These are phyloP conservation scores for Adrianichthys oophorus DNA, from an alignment of 2,797 vertebrate species.

Conservation along the genomic window DNA sequence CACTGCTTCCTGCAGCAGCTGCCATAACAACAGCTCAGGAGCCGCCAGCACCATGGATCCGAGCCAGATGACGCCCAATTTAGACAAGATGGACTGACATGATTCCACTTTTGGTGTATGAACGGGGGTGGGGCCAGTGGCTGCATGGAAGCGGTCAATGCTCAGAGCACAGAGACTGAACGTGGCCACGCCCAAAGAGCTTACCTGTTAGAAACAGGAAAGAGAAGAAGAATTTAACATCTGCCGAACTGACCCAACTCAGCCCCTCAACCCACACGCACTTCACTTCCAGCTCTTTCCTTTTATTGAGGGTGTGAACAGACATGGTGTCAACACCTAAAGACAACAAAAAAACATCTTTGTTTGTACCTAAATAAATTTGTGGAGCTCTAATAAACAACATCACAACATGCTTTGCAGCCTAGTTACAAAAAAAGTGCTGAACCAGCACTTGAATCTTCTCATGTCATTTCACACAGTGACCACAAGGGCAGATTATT, in stretches of 20 bases:
- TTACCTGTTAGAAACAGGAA: conserved; percentile 77
- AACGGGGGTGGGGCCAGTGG: conserved; percentile 81
- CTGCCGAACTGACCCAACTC: not conserved
- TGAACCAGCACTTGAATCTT: too few relatives aligned
- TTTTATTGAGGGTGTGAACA: too few relatives aligned
- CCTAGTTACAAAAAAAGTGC: too few relatives aligned
- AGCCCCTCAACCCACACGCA: not conserved
- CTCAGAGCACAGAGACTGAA: conserved; percentile 96
- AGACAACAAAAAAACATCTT: too few relatives aligned
- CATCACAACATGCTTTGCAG: too few relatives aligned
- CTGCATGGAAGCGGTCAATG: conserved; percentile 91
- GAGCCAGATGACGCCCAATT: conserved; percentile 92
- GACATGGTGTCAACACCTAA: too few relatives aligned
- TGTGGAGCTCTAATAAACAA: too few relatives aligned
- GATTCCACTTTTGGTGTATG: conserved; percentile 80
- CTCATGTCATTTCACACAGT: too few relatives aligned
- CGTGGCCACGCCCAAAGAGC: conserved; percentile 90
- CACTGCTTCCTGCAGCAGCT: conserved; percentile 78
- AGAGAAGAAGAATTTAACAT: not conserved
- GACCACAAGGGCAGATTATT: too few relatives aligned
- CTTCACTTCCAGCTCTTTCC: too few relatives aligned
- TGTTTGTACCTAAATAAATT: too few relatives aligned
- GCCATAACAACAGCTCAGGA: conserved; percentile 92
- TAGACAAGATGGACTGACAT: conserved; percentile 91
- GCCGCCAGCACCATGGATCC: conserved; percentile 88